Evolutionary conservation across 2,113 vertebrate species (phyloP), one percentile per base, ranked within the genome.

Genomic region (Mionectes macconnelli): DNA sequence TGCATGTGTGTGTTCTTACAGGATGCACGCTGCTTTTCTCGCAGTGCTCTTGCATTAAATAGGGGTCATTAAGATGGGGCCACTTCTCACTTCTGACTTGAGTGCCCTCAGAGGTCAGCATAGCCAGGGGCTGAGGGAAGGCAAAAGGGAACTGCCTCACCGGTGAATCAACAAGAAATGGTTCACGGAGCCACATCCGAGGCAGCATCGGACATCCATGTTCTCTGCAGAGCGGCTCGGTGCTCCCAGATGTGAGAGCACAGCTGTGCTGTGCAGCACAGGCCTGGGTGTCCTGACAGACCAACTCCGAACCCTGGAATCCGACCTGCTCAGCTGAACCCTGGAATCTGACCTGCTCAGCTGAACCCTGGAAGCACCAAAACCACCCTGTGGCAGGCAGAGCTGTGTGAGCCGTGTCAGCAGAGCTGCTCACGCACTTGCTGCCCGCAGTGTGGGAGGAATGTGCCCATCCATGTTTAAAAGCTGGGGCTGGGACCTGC

Each of bases 41-140:
- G n/a, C 22, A 47, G 50, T 53, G 23, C 12, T 22, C 4, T 33
- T 75, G 42, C 42, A 39, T 40, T 70, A 28, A 40, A 73, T 67
- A 86, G 7, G 14, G 6, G 2, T 59, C 33, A 49, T n/a, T 42
- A 50, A 59, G 30, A 4, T n/a, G 11, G 23, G 18, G 2, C 12
- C 1, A 0, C 6, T 70, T 93, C n/a, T 66, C 1, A 0, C 6
- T 70, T 93, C n/a, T 66, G 37, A 23, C 11, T 25, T 1, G 0
- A 35, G 12, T 70, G 37, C 39, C 10, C 23, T 78, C 45, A 67
- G 40, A 89, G 24, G 11, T 27, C 11, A 8, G 8, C 27, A n/a
- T 14, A 59, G 60, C 33, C 39, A 52, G 31, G 30, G 35, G 16
- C 49, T 77, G 72, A 73, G n/a, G 44, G n/a, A 76, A 84, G 55